A percentile compares a stretch with the other conserved stretches of the same genome.
Evolutionary conservation across 1,140 invertebrate genomes (phyloP).

Genomic region (Myzus persicae): DNA sequence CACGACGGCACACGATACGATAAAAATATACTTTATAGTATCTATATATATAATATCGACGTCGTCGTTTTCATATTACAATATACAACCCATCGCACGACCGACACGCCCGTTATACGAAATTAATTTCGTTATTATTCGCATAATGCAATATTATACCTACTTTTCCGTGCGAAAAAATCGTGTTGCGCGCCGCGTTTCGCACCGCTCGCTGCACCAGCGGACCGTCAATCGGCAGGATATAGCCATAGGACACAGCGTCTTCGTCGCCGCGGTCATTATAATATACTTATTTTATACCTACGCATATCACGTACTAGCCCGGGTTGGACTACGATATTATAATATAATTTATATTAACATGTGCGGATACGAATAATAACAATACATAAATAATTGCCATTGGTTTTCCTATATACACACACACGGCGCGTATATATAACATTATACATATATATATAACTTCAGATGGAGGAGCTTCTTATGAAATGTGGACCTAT

Average conservation of each 20-base stretch:
- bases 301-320: not conserved
- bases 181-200: not conserved
- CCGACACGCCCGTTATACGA: not conserved
- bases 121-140: constrained; percentile 41
- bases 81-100: not conserved
- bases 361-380: not conserved
- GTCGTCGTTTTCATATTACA: not conserved
- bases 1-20: not conserved
- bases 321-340: not conserved
- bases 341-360: not conserved
- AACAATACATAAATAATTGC: constrained; percentile 1
- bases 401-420: not conserved
- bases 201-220: not conserved
- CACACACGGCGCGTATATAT: no score
- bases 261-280: not conserved
- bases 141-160: not conserved
- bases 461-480: not conserved
- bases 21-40: not conserved
- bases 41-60: not conserved
- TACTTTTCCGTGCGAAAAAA: not conserved
- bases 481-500: constrained; percentile 52
- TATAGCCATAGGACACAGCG: not conserved
- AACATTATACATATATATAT: no score
- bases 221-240: not conserved
- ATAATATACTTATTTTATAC: not conserved